These are phyloP conservation scores for Ceriagrion tenellum DNA, from an alignment of 2,888 invertebrate species.

Conservation along the genomic window DNA sequence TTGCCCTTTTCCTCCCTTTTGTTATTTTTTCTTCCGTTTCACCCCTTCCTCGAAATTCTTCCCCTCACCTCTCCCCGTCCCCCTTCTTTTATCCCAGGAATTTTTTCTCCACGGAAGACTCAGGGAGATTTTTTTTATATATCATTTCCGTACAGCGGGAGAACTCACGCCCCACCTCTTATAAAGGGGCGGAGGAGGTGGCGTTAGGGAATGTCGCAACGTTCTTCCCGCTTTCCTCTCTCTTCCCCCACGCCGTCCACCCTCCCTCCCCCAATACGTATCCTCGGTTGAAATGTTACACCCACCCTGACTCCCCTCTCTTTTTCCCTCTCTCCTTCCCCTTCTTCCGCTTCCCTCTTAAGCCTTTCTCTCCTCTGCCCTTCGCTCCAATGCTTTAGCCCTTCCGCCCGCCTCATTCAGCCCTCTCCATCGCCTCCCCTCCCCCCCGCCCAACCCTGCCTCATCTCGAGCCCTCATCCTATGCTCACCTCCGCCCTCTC, in stretches of 20 bases:
- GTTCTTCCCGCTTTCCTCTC: neutral
- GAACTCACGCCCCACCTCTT: slow-evolving; percentile 55
- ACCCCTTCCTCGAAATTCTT: neutral
- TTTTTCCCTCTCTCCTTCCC: neutral
- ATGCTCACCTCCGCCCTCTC: slow-evolving; percentile 37
- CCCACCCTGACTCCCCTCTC: neutral
- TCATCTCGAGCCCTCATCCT: neutral
- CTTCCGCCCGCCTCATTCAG: neutral
- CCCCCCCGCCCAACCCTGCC: neutral
- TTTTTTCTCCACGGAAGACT: neutral
- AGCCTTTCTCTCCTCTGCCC: neutral
- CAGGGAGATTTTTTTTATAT: slow-evolving; percentile 22
- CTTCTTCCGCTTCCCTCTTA: neutral
- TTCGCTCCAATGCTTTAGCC: neutral
- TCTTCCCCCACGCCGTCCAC: neutral
- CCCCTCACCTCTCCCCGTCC: neutral
- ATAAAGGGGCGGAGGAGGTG: neutral
- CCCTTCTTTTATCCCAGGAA: slow-evolving; percentile 36
- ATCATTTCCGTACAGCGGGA: slow-evolving; percentile 57
- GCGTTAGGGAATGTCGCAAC: neutral
- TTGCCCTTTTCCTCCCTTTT: slow-evolving; percentile 20
- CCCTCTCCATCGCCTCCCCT: neutral
- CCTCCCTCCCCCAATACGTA: neutral
- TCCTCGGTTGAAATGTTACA: slow-evolving; percentile 62
- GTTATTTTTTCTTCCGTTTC: neutral